Evolutionary conservation across 2,113 vertebrate species (phyloP), one percentile per base, ranked within the genome.

Genomic region (Scophthalmus maximus): DNA sequence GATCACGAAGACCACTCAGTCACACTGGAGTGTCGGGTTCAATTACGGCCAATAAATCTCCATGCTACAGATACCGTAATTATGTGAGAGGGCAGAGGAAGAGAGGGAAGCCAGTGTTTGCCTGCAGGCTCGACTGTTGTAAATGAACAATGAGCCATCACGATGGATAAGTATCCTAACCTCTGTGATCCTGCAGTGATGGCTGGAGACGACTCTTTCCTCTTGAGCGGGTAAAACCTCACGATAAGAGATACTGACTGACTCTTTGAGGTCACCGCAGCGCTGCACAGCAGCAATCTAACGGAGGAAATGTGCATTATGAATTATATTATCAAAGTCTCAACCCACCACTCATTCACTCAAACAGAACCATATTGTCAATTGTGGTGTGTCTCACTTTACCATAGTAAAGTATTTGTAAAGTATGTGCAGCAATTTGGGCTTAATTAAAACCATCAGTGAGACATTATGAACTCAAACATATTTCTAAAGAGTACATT

Each of bases 221-320:
- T 63, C 85, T 83, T 76, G 77, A 85, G 83, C 83, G 82, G 61
- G 40, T 89, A 81, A 76, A 83, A 82, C 40, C 84, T 81, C 81
- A 65, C 65, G 40, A 80, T 85, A 80, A 51, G 83, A 79, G 88
- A 88, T 73, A 34, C 82, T 82, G 86, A 84, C 77, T 85, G 90
- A 91, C 90, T 92, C 89, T 92, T 89, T 88, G 86, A 89, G 91
- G 92, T 91, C 92, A 90, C 70, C 14, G 77, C 79, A 65, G 79
- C 57, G 38, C 38, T 42, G 68, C 58, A 71, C 58, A 51, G 36
- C 59, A 25, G 34, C 7, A 6, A 56, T 59, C 79, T 20, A 8
- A 47, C 81, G 26, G 22, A 65, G 70, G 26, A 76, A 60, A 59
- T 69, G 67, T 68, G 58, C 68, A 69, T 76, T 36, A 51, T 68